Conservation (phyloP, 1,140 invertebrate genomes). For the Rhysida immarginata region DNA sequence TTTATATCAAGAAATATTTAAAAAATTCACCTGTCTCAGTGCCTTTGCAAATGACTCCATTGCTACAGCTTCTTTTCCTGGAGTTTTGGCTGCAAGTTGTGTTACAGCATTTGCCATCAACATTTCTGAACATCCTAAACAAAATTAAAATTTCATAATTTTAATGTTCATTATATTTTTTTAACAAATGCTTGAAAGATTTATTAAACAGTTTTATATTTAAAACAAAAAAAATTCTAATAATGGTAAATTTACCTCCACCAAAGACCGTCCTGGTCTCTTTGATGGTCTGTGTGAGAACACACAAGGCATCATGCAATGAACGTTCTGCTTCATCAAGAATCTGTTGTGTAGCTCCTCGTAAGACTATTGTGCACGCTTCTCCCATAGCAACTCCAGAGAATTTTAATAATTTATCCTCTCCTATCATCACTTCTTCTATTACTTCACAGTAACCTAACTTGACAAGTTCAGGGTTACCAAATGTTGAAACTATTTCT, state of each 20-base stretch:
- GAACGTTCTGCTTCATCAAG: constrained; percentile 97
- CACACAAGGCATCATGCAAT: constrained; percentile 94
- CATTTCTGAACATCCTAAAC: constrained; percentile 70
- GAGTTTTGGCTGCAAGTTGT: constrained; percentile 64
- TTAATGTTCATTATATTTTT: too few species aligned
- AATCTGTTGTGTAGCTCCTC: constrained; percentile 98
- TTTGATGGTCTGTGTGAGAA: constrained; percentile 85
- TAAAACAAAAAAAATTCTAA: too few species aligned
- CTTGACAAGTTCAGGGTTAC: constrained; percentile 78
- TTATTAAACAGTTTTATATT: too few species aligned
- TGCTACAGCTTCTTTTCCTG: constrained; percentile 93
- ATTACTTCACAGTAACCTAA: constrained; percentile 89
- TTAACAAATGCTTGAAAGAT: too few species aligned
- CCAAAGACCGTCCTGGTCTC: constrained; percentile 83
- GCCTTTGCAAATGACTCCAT: constrained; percentile 92
- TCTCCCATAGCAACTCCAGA: constrained; percentile 87
- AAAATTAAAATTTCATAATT: constrained; percentile 1
- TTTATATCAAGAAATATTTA: too few species aligned
- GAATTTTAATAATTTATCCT: constrained; percentile 89
- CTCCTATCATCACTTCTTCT: constrained; percentile 96
- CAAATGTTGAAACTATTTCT: constrained; percentile 98
- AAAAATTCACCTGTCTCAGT: constrained; percentile 34
- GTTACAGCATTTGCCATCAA: constrained; percentile 87
- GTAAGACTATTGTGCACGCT: constrained; percentile 91
- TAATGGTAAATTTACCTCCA: constrained; percentile 44